Base-by-base conservation (phyloP, 2,888 invertebrate genomes). In the Disparrhopalites patrizii region DNA sequence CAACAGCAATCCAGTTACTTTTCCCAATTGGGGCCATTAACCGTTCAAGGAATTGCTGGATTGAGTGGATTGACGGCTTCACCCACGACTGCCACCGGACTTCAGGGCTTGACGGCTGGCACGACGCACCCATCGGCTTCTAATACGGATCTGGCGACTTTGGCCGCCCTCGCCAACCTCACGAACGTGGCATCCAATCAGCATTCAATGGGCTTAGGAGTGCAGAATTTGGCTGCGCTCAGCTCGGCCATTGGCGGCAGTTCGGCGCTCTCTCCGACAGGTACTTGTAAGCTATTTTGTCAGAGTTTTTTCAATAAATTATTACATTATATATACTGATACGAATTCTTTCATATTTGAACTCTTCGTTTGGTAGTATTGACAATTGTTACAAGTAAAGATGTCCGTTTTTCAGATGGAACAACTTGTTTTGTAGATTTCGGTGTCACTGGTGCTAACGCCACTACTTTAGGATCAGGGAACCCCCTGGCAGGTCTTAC, bases 231-330 rank as follows among this genome's bases (percentile, higher is more conserved):
- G 65, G 72, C 71, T 51, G 69, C 74, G 52, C 52, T 68, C 52
- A 60, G 71, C 65, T 40, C 69, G 18, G 65, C 61, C 43, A 25
- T 54, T 65, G 33, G 68, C 62, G 72, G 73, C 33, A 71, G 67
- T 58, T 68, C 75, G 38, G 67, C 75, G 51, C 73, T 75, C 62
- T 75, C 75, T 65, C 75, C 74, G 31, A 67, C 74, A 70, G 74
- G 74, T 74, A n/a, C n/a, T n/a, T n/a, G n/a, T n/a, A n/a, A n/a
- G n/a, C n/a, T n/a, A n/a, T n/a, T n/a, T n/a, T n/a, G n/a, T n/a
- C n/a, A n/a, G n/a, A n/a, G n/a, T n/a, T n/a, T n/a, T n/a, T n/a
- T n/a, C n/a, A n/a, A n/a, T 54, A 10, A 27, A 20, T 66, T 61
- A 30, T 10, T 55, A 28, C 23, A 51, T 52, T 51, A 30, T 62